Evolutionary conservation across 2,888 invertebrate genomes (phyloP).

Genomic region (Platerodrilus igneus): DNA sequence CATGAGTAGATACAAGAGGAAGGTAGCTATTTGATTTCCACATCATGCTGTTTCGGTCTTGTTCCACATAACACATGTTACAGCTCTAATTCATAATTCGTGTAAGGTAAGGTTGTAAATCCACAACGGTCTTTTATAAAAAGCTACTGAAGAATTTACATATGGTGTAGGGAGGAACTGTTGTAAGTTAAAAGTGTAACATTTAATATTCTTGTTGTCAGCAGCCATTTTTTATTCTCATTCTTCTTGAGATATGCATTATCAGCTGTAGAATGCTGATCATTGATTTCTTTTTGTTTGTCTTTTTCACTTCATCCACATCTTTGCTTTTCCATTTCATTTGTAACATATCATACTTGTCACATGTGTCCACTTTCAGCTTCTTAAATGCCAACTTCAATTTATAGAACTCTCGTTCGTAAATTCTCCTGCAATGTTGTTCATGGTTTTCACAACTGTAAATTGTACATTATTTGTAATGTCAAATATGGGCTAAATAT

Average conservation of each 20-base stretch:
- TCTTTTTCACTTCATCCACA: too few relatives aligned
- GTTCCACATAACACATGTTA: slow-evolving; percentile 4
- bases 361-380: slow-evolving; percentile 1
- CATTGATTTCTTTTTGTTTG: too few relatives aligned
- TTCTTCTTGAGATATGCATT: too few relatives aligned
- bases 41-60: not conserved
- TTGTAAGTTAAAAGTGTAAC: too few relatives aligned
- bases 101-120: not conserved
- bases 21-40: slow-evolving; percentile 1
- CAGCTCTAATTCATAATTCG: not conserved
- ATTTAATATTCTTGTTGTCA: too few relatives aligned
- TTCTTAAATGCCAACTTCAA: not conserved
- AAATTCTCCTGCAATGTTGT: too few relatives aligned
- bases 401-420: not conserved
- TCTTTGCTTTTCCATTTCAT: too few relatives aligned
- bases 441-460: slow-evolving; percentile 6
- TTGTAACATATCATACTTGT: too few relatives aligned
- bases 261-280: not conserved
- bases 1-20: not conserved
- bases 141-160: too few relatives aligned
- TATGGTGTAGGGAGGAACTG: too few relatives aligned
- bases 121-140: too few relatives aligned
- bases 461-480: slow-evolving; percentile 3
- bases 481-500: slow-evolving; percentile 7
- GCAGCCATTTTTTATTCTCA: too few relatives aligned